These are phyloP conservation scores for Sphaerodactylus townsendi DNA, from an alignment of 2,113 vertebrate genomes.

Conservation along the genomic window DNA sequence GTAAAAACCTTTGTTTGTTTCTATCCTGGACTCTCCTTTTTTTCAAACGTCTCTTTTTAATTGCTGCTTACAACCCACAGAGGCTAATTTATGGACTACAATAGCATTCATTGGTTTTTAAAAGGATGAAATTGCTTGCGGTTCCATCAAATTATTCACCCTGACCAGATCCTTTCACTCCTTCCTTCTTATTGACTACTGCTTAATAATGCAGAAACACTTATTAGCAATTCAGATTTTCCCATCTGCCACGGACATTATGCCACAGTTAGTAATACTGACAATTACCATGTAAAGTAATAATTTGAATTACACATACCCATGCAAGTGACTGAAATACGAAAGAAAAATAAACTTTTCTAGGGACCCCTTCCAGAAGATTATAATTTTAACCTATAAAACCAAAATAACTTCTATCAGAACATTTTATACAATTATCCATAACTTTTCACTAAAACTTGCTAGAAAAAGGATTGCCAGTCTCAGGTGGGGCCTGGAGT, in stretches of 20 bases:
- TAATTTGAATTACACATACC: not conserved
- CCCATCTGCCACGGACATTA: not conserved
- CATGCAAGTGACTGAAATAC: not conserved
- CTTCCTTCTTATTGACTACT: slow-evolving; percentile 25
- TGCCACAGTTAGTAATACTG: not conserved
- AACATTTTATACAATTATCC: not conserved
- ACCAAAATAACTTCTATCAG: not conserved
- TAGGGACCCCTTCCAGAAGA: not conserved
- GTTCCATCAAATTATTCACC: slow-evolving; percentile 39
- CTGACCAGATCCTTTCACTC: slow-evolving; percentile 32
- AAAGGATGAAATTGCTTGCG: slow-evolving; percentile 44
- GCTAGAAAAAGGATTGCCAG: not conserved
- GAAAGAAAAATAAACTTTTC: not conserved
- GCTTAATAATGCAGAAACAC: slow-evolving; percentile 41
- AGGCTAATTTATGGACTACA: slow-evolving; percentile 25
- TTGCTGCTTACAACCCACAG: not conserved
- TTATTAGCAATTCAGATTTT: slow-evolving; percentile 45
- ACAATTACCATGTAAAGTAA: not conserved
- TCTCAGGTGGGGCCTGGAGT: not conserved
- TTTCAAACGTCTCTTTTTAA: not conserved
- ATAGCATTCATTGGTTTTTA: slow-evolving; percentile 40
- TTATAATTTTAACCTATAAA: not conserved
- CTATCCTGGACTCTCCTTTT: not conserved
- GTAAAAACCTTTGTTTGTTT: fast-evolving
- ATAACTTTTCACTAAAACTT: not conserved